Base-by-base conservation (phyloP, 2,888 invertebrate genomes). In the Tenthredo amoena region DNA sequence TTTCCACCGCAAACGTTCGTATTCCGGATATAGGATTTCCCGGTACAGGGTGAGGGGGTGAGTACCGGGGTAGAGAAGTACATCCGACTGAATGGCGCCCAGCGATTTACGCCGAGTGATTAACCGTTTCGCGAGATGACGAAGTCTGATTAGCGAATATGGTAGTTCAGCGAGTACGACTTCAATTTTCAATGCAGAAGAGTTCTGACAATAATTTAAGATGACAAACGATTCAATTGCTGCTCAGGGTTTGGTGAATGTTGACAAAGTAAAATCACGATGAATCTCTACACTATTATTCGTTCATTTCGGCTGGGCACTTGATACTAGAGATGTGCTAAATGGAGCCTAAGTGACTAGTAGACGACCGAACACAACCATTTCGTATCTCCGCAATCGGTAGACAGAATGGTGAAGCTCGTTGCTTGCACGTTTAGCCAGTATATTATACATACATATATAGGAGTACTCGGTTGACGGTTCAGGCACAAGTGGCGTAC, bases 81-180 rank as follows among this genome's bases (percentile, higher is more conserved):
- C 31, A 55, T 55, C 55, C 50, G 50, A 55, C 50, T 21, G 43
- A 74, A 47, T 77, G 15, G 81, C 81, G 81, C 62, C 50, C 43
- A 50, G 62, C 62, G 58, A 62, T 81, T 81, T 81, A 65, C 62
- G 18, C 81, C 31, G 40, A 43, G 81, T 81, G 81, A 81, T 81
- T 81, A 81, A 65, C 81, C 81, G 81, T 81, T 81, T 34, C 81
- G 50, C 62, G 62, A 81, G 81, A 81, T 81, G 81, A 81, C 81
- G 81, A 62, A 21, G 40, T 26, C 62, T 37, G 81, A 81, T 81
- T 81, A 81, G 26, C 40, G 15, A 34, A 43, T 40, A 10, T 21
- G 72, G 43, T 74, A 74, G 43, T 74, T 74, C 10, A 40, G 21
- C 43, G 21, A 18, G 10, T 21, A 12, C 21, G 21, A 3, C 21